Evolutionary conservation across 53 echinoderm and acorn worm genomes (phyloP).

Genomic region (Apostichopus leukothele): DNA sequence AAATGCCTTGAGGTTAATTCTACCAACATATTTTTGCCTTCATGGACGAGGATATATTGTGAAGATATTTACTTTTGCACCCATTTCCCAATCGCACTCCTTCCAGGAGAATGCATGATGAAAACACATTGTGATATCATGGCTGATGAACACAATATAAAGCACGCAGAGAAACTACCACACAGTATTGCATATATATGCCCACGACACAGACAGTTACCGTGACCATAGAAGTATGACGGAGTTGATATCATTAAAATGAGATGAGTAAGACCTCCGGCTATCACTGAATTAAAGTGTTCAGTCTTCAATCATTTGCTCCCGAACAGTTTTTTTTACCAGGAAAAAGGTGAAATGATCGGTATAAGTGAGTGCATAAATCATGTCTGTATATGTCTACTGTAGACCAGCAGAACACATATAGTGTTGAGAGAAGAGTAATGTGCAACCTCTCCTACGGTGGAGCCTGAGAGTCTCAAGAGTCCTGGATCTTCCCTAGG

Average conservation of each 20-base stretch:
- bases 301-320: constrained; percentile 17
- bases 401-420: not conserved
- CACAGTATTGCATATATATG: not conserved
- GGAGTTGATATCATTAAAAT: constrained; percentile 27
- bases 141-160: not conserved
- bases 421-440: no score
- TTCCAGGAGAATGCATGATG: constrained; percentile 27
- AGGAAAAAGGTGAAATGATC: constrained; percentile 26
- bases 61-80: not conserved
- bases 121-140: constrained; percentile 38
- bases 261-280: constrained; percentile 36
- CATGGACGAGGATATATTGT: not conserved
- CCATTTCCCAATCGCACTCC: not conserved
- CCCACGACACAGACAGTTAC: not conserved
- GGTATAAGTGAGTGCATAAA: not conserved
- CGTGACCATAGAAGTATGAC: not conserved
- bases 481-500: no score
- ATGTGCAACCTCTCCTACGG: no score
- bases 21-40: no score
- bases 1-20: no score
- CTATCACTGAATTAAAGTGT: constrained; percentile 36
- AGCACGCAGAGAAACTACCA: not conserved
- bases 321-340: not conserved
- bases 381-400: not conserved
- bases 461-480: no score